A percentile compares a stretch with the other conserved stretches of the same genome.
These are phyloP conservation scores for Athrips mouffetella DNA, from an alignment of 2,888 invertebrate species.

Conservation along the genomic window DNA sequence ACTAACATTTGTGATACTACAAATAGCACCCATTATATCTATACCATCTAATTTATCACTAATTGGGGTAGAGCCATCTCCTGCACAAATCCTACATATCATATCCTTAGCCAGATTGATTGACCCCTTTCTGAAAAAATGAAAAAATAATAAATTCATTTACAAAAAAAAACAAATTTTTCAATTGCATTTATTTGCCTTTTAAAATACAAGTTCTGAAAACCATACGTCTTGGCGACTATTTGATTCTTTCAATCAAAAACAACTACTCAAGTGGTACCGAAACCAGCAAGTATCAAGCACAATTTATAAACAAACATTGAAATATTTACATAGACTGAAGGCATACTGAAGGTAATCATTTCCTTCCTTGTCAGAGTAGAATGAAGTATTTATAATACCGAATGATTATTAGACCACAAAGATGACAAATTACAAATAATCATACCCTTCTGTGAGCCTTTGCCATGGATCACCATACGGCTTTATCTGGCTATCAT, in stretches of 20 bases:
- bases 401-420: background rate
- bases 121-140: slow-evolving; percentile 40
- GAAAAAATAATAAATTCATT: slow-evolving; percentile 22
- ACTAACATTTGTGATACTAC: slow-evolving; percentile 57
- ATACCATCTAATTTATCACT: slow-evolving; percentile 56
- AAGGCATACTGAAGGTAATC: no score
- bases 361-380: no score
- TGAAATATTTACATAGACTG: background rate
- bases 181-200: no score
- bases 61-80: slow-evolving; percentile 55
- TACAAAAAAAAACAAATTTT: slow-evolving; percentile 13
- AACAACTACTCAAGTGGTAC: no score
- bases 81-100: slow-evolving; percentile 66
- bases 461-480: slow-evolving; percentile 61
- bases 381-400: no score
- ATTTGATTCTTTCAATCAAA: no score
- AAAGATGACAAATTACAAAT: background rate
- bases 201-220: no score
- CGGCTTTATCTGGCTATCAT: slow-evolving; percentile 32
- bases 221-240: no score
- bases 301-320: background rate
- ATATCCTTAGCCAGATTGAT: slow-evolving; percentile 51
- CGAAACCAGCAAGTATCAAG: no score
- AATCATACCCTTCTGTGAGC: slow-evolving; percentile 42
- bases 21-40: slow-evolving; percentile 54